Percentiles rank a stretch among this genome's conserved stretches.
These are phyloP conservation scores for Scomberomorus guttatus DNA, from an alignment of 2,797 vertebrate species.

Conservation along the genomic window DNA sequence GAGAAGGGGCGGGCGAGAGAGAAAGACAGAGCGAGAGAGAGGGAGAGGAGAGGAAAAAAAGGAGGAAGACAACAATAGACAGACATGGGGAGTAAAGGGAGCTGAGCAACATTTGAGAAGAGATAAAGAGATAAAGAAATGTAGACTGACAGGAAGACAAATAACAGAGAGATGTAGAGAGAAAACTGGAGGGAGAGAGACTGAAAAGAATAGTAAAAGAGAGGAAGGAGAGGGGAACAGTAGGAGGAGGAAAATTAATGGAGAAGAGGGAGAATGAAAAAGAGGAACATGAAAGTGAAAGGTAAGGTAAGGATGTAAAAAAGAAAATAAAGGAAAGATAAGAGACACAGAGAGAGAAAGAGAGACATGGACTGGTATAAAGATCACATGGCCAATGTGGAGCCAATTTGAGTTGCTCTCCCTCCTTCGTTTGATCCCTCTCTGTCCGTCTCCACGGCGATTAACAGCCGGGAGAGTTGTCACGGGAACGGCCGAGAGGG, in stretches of 20 bases:
- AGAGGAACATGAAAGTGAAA: slow-evolving; percentile 30
- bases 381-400: slow-evolving; percentile 64
- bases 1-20: slow-evolving; percentile 41
- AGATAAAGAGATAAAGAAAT: slow-evolving; percentile 20
- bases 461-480: slow-evolving; percentile 78
- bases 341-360: neutral
- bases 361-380: slow-evolving; percentile 22
- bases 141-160: slow-evolving; percentile 33
- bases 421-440: slow-evolving; percentile 75
- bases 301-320: neutral
- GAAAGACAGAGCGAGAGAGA: slow-evolving; percentile 5
- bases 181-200: neutral
- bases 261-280: neutral
- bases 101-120: slow-evolving; percentile 23
- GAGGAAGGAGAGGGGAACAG: neutral
- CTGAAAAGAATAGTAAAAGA: neutral
- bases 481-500: slow-evolving; percentile 72
- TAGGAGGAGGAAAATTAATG: neutral
- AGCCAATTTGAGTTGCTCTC: slow-evolving; percentile 76
- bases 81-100: slow-evolving; percentile 26
- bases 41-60: slow-evolving; percentile 24
- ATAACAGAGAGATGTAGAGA: slow-evolving; percentile 8
- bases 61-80: neutral
- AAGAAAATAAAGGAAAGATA: slow-evolving; percentile 24
- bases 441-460: slow-evolving; percentile 77